phyloP scores from a whole-genome alignment of 1,140 invertebrate genomes.

The Anagrus nilaparvatae region DNA sequence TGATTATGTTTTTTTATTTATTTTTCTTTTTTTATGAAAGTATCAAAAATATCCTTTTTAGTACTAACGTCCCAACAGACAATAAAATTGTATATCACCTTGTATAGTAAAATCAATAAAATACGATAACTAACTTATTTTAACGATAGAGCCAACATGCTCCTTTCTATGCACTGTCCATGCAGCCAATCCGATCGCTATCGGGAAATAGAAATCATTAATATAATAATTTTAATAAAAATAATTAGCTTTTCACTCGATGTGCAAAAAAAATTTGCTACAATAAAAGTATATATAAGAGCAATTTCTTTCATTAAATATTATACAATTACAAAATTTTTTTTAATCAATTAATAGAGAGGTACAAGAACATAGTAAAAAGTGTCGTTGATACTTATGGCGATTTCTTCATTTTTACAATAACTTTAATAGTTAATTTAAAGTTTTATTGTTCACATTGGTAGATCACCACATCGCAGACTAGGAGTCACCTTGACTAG shows the following conservation, averaged over 20 bases:
- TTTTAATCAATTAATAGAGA: constrained; percentile 24
- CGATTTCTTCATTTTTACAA: constrained; percentile 24
- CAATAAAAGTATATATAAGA: constrained; percentile 33
- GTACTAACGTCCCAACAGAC: constrained; percentile 36
- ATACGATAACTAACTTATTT: constrained; percentile 26
- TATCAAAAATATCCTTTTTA: constrained; percentile 48
- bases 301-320: constrained; percentile 31
- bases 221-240: constrained; percentile 16
- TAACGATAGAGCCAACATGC: constrained; percentile 20
- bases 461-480: constrained; percentile 34
- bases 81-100: constrained; percentile 34
- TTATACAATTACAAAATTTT: constrained; percentile 29
- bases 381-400: constrained; percentile 38
- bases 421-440: constrained; percentile 26
- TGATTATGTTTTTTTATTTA: constrained; percentile 19
- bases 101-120: constrained; percentile 34
- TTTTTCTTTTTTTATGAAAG: constrained; percentile 42
- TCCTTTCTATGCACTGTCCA: constrained; percentile 17
- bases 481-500: constrained; percentile 43
- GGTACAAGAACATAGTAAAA: constrained; percentile 37
- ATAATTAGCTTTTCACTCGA: constrained; percentile 23
- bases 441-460: constrained; percentile 23
- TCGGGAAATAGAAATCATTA: constrained; percentile 14
- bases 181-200: constrained; percentile 20
- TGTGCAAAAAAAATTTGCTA: constrained; percentile 23